These are phyloP conservation scores for Schlechtendalia chinensis DNA, from an alignment of 1,140 invertebrate genomes.

Conservation along the genomic window DNA sequence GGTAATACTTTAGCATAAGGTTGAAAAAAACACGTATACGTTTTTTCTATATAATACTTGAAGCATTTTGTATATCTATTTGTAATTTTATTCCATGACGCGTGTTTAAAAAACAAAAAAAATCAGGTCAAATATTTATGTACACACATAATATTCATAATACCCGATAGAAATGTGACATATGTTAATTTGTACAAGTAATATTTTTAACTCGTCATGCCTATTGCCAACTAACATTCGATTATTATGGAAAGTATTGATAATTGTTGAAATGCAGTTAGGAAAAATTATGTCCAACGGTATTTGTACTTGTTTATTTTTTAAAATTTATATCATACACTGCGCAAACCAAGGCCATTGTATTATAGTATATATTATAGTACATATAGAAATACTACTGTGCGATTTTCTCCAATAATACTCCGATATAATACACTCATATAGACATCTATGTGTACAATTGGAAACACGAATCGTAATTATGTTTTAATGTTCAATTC, in stretches of 20 bases:
- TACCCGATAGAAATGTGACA: neutral
- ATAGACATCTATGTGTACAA: neutral
- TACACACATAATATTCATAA: constrained; percentile 8
- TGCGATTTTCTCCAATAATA: too few species aligned
- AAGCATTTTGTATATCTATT: neutral
- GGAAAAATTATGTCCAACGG: constrained; percentile 17
- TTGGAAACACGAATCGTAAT: neutral
- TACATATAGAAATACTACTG: too few species aligned
- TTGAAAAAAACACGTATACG: neutral
- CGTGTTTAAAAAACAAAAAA: constrained; percentile 15
- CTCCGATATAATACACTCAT: neutral
- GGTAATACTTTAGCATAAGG: neutral
- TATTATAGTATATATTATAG: neutral
- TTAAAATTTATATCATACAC: neutral
- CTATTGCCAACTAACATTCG: neutral
- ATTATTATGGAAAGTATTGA: constrained; percentile 12
- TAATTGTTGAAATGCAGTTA: neutral
- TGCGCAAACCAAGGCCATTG: neutral
- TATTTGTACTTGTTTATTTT: constrained; percentile 21
- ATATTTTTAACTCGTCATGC: neutral
- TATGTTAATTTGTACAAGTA: neutral
- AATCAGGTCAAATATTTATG: constrained; percentile 2
- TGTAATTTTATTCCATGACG: neutral
- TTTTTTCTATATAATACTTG: neutral
- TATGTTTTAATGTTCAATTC: neutral